Evolutionary conservation across 2,113 vertebrate species (phyloP).

Genomic region (Triplophysa rosa): DNA sequence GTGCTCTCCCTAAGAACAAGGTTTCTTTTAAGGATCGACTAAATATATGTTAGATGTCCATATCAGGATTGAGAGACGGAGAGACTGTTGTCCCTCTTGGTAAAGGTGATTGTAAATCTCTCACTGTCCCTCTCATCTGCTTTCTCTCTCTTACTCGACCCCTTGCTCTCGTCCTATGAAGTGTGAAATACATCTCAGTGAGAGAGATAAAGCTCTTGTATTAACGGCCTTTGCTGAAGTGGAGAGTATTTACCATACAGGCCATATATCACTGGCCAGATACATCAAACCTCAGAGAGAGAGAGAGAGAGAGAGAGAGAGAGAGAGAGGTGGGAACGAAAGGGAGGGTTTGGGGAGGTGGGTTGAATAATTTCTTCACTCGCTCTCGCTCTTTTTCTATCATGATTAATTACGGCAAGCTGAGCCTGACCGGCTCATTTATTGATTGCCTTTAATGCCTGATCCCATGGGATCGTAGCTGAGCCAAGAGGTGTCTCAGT

Average conservation of each 20-base stretch:
- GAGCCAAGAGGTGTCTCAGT: slow-evolving; percentile 14
- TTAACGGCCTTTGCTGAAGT: slow-evolving; percentile 54
- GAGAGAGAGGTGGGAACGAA: neutral
- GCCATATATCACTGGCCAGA: slow-evolving; percentile 49
- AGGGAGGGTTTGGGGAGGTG: neutral
- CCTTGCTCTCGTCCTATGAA: slow-evolving; percentile 12
- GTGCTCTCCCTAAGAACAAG: neutral
- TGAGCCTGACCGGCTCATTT: slow-evolving; percentile 66
- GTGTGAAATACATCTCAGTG: slow-evolving; percentile 40
- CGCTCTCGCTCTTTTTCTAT: slow-evolving; percentile 48
- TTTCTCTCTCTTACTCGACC: neutral
- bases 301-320: slow-evolving; percentile 9
- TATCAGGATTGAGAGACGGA: neutral
- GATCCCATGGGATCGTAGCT: slow-evolving; percentile 53
- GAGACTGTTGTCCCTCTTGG: slow-evolving; percentile 5
- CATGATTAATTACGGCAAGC: slow-evolving; percentile 70
- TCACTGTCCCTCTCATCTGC: neutral
- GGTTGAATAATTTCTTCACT: slow-evolving; percentile 28
- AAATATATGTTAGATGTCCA: neutral
- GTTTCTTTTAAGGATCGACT: slow-evolving; percentile 9
- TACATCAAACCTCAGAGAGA: slow-evolving; percentile 39
- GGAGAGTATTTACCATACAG: slow-evolving; percentile 52
- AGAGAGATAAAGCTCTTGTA: slow-evolving; percentile 49
- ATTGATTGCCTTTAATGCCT: slow-evolving; percentile 64
- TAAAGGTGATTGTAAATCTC: slow-evolving; percentile 27